Evolutionary conservation across 2,888 invertebrate species (phyloP).

Genomic region (Chalcis sispes): DNA sequence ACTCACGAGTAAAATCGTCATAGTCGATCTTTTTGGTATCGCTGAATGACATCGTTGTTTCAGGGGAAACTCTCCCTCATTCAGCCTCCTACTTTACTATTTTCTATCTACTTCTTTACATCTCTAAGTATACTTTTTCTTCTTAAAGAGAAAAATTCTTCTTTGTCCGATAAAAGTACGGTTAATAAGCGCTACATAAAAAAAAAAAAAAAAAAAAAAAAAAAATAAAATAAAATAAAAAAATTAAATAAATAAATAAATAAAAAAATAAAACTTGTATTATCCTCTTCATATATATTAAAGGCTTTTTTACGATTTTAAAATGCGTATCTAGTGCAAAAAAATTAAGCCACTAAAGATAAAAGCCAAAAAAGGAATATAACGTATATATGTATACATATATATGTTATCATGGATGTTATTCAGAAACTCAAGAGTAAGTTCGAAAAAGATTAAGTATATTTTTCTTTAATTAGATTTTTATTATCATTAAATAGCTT

Average conservation of each 20-base stretch:
- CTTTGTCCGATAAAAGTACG: conserved; percentile 38
- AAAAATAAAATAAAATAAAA: not conserved
- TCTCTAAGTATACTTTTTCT: not conserved
- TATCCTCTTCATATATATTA: conserved; percentile 20
- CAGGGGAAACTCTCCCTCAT: too few relatives aligned
- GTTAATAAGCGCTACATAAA: conserved; percentile 46
- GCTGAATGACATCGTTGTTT: too few relatives aligned
- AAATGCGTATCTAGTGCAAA: conserved; percentile 5
- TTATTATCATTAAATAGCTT: too few relatives aligned
- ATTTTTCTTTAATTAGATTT: too few relatives aligned
- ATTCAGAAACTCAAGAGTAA: too few relatives aligned
- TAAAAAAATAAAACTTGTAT: not conserved
- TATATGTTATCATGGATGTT: too few relatives aligned
- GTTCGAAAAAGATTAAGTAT: not conserved
- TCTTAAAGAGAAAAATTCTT: not conserved
- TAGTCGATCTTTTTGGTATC: too few relatives aligned
- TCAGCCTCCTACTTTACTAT: not conserved
- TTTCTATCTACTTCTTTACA: not conserved
- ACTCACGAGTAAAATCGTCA: too few relatives aligned
- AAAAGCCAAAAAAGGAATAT: too few relatives aligned
- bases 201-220: too few relatives aligned
- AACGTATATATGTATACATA: too few relatives aligned
- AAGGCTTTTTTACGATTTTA: conserved; percentile 51
- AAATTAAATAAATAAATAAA: not conserved
- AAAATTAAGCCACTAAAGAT: too few relatives aligned